Percentiles rank a stretch among this genome's conserved stretches.
phyloP scores from a whole-genome alignment of 2,888 invertebrate species.

The Aphodius granarius region DNA sequence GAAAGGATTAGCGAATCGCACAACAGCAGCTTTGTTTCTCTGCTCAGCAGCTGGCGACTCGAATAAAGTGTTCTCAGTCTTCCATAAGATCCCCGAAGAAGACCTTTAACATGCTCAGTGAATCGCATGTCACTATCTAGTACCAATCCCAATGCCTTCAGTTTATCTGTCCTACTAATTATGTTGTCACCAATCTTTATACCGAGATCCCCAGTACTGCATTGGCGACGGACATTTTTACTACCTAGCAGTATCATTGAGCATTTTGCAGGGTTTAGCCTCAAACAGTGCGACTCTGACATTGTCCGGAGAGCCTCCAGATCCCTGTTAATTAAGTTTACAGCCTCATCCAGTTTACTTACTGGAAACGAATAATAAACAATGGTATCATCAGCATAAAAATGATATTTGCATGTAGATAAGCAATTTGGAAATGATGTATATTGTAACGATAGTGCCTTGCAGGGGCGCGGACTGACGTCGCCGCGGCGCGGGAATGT shows the following conservation, averaged over 20 bases:
- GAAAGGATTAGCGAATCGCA: not conserved
- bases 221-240: not conserved
- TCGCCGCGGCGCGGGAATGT: too few species aligned
- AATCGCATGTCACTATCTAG: not conserved
- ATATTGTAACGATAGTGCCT: too few species aligned
- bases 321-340: not conserved
- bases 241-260: not conserved
- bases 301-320: not conserved
- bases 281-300: not conserved
- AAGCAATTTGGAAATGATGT: not conserved
- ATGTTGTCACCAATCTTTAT: not conserved
- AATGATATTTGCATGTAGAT: not conserved
- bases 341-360: not conserved
- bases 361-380: not conserved
- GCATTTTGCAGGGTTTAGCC: not conserved
- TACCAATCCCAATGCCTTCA: too few species aligned
- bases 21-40: not conserved
- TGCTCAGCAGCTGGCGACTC: not conserved
- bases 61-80: not conserved
- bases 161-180: not conserved
- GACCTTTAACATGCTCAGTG: not conserved
- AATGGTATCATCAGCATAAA: not conserved
- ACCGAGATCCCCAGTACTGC: not conserved
- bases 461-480: not conserved
- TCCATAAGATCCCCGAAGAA: not conserved